Percentiles rank a stretch among this genome's conserved stretches.
phyloP scores from a whole-genome alignment of 2,888 invertebrate species.

The Coleophora deauratella region DNA sequence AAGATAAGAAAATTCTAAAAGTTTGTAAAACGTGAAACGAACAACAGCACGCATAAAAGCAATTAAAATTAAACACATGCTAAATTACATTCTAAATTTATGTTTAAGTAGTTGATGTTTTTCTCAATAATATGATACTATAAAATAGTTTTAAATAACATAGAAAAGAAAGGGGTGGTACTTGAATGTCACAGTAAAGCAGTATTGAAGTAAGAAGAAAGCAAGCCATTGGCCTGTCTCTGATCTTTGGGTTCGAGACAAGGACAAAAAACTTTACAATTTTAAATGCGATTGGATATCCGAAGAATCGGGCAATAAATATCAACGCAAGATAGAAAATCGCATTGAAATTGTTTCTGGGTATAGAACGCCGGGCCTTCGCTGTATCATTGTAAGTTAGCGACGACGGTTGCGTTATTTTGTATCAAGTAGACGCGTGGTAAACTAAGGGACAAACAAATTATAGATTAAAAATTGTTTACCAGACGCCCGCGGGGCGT shows the following conservation, averaged over 20 bases:
- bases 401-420: constrained; percentile 22
- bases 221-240: no score
- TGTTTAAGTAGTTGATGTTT: constrained; percentile 59
- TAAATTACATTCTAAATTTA: constrained; percentile 48
- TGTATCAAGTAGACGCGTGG: constrained; percentile 50
- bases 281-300: constrained; percentile 5
- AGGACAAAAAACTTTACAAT: constrained; percentile 1
- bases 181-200: neutral
- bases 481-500: constrained; percentile 58
- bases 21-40: constrained; percentile 29
- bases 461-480: constrained; percentile 70
- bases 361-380: constrained; percentile 34
- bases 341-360: constrained; percentile 1
- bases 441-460: constrained; percentile 63
- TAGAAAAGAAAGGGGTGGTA: neutral
- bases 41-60: constrained; percentile 20
- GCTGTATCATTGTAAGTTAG: constrained; percentile 22
- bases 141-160: neutral
- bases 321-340: neutral
- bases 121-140: constrained; percentile 44
- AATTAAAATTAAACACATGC: constrained; percentile 3
- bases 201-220: neutral
- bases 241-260: no score
- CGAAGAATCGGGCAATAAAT: neutral
- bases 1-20: constrained; percentile 44